These are phyloP conservation scores for Gobius niger DNA, from an alignment of 2,113 vertebrate genomes.

Conservation along the genomic window DNA sequence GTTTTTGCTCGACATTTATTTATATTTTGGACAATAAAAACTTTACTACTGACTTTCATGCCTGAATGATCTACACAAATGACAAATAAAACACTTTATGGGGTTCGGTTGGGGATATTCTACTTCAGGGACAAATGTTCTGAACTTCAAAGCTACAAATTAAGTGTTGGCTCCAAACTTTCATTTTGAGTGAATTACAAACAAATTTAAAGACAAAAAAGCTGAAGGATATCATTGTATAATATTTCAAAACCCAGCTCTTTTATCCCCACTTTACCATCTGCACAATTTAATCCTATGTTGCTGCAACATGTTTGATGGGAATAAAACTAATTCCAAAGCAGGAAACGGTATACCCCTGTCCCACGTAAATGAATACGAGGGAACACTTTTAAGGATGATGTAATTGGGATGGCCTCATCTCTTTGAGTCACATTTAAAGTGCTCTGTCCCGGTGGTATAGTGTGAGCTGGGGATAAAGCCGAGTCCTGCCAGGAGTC, in stretches of 20 bases:
- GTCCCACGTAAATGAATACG: conserved; percentile 30
- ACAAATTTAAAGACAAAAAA: neutral
- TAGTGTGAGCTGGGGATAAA: conserved; percentile 41
- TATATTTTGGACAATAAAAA: too few relatives aligned
- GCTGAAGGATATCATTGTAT: neutral
- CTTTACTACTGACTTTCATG: too few relatives aligned
- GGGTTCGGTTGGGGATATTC: too few relatives aligned
- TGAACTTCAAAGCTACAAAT: too few relatives aligned
- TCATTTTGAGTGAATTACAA: neutral
- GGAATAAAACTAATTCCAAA: conserved; percentile 14
- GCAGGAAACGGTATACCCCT: conserved; percentile 15
- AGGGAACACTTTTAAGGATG: conserved; percentile 30
- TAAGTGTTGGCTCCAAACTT: neutral
- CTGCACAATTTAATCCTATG: neutral
- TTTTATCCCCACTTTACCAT: neutral
- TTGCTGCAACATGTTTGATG: neutral
- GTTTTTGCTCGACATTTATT: too few relatives aligned
- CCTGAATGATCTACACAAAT: too few relatives aligned
- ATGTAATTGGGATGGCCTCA: conserved; percentile 31
- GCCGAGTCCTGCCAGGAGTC: conserved; percentile 42
- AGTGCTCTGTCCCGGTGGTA: conserved; percentile 49
- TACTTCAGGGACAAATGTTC: too few relatives aligned
- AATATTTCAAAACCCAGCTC: neutral
- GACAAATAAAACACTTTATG: too few relatives aligned
- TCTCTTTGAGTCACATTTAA: conserved; percentile 44